These are phyloP conservation scores for Trichogramma pretiosum DNA, from an alignment of 1,140 invertebrate species.

Conservation along the genomic window DNA sequence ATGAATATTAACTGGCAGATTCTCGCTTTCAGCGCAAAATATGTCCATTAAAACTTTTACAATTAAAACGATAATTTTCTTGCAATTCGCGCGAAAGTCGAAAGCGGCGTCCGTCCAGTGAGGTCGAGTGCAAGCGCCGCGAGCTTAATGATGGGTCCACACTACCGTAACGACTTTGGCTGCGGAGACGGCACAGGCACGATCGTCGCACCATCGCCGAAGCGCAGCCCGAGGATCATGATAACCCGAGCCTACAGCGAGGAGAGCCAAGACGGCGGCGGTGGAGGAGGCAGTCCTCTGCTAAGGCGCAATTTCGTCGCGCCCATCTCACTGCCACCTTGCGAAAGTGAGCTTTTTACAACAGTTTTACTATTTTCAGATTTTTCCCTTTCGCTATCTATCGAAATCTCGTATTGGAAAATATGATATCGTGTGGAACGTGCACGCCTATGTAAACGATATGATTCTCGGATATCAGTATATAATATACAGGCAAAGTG, in stretches of 20 bases:
- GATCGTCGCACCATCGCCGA: conserved; percentile 27
- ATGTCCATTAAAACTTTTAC: too few species aligned
- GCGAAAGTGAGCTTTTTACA: conserved; percentile 32
- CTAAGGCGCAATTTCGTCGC: conserved; percentile 23
- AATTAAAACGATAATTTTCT: too few species aligned
- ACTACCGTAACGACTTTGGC: conserved; percentile 32
- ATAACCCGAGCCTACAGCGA: conserved; percentile 64
- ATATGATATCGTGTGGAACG: too few species aligned
- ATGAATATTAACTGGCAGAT: too few species aligned
- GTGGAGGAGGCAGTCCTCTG: conserved; percentile 33
- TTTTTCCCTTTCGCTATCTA: conserved; percentile 2
- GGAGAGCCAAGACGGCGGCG: conserved; percentile 47
- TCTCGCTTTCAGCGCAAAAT: too few species aligned
- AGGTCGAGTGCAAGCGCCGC: conserved; percentile 36
- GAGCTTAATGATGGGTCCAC: conserved; percentile 32
- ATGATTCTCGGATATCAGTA: too few species aligned
- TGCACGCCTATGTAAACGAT: too few species aligned
- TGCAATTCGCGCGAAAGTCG: conserved; percentile 28
- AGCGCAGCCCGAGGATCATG: conserved; percentile 56
- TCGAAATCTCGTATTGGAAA: too few species aligned
- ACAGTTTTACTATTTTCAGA: conserved; percentile 4
- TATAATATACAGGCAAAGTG: too few species aligned
- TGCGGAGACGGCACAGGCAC: conserved; percentile 15
- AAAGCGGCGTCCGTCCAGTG: conserved; percentile 31
- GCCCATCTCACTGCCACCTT: conserved; percentile 21